Percentiles rank a stretch among this genome's conserved stretches.
These are phyloP conservation scores for Sepiola atlantica DNA, from an alignment of 2,888 invertebrate species.

Conservation along the genomic window DNA sequence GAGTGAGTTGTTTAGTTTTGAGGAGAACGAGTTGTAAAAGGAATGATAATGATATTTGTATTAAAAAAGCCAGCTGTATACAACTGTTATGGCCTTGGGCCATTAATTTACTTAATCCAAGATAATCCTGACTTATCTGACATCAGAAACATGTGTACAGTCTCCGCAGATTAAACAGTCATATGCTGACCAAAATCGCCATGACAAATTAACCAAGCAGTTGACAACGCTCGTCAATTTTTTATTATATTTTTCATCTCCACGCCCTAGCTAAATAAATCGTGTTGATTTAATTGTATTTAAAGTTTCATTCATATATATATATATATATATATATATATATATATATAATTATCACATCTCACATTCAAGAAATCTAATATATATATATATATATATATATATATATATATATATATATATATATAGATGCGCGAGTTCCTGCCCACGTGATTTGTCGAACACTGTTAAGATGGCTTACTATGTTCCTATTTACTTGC, in stretches of 20 bases:
- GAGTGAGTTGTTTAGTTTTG: neutral
- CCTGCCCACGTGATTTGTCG: too few relatives aligned
- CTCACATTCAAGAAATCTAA: too few relatives aligned
- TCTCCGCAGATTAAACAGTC: neutral
- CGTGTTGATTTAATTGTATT: too few relatives aligned
- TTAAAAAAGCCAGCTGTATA: neutral
- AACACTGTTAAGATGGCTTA: too few relatives aligned
- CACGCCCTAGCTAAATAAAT: neutral
- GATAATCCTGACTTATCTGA: conserved; percentile 37
- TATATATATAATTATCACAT: neutral
- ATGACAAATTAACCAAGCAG: neutral
- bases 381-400: too few relatives aligned
- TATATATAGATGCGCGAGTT: too few relatives aligned
- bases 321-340: too few relatives aligned
- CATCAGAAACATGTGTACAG: neutral
- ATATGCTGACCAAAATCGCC: neutral
- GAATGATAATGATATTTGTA: neutral
- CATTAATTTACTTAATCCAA: neutral
- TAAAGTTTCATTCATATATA: too few relatives aligned
- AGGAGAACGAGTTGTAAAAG: neutral
- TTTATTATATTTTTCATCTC: neutral
- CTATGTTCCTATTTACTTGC: too few relatives aligned
- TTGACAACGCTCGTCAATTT: neutral
- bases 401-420: too few relatives aligned
- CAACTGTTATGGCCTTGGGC: conserved; percentile 4